phyloP scores from a whole-genome alignment of 2,797 vertebrate genomes.

The Ctenopoma multispine region DNA sequence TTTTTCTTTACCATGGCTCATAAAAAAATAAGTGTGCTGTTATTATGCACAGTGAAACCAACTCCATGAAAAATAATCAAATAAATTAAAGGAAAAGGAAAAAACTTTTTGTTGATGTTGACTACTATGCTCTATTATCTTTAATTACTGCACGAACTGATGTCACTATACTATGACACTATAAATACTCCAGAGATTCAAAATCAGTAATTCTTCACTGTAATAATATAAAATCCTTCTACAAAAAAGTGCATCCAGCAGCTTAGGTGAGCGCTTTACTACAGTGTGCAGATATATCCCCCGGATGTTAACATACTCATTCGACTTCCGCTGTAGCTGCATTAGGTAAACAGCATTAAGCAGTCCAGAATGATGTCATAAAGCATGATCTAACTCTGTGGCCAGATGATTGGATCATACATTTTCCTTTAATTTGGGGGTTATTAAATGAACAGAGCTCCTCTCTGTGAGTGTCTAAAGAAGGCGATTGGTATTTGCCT shows the following conservation, averaged over 20 bases:
- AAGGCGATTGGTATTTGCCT: constrained; percentile 70
- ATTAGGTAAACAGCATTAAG: constrained; percentile 73
- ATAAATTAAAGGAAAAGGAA: constrained; percentile 46
- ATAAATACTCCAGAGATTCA: constrained; percentile 13
- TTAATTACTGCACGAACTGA: constrained; percentile 12
- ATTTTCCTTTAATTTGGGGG: constrained; percentile 85
- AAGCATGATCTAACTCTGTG: constrained; percentile 84
- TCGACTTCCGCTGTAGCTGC: constrained; percentile 72
- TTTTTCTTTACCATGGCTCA: constrained; percentile 58
- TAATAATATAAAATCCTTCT: constrained; percentile 12
- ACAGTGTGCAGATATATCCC: constrained; percentile 49
- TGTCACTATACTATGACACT: constrained; percentile 16
- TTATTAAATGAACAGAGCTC: constrained; percentile 84
- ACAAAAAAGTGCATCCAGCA: constrained; percentile 13
- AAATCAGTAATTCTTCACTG: neutral
- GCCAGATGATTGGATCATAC: constrained; percentile 85
- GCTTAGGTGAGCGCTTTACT: constrained; percentile 1
- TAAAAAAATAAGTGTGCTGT: constrained; percentile 66
- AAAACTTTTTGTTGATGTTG: constrained; percentile 37
- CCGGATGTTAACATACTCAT: constrained; percentile 66
- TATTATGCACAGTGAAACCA: constrained; percentile 64
- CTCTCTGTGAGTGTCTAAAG: constrained; percentile 74
- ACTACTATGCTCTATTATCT: constrained; percentile 18
- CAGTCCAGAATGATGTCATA: constrained; percentile 84
- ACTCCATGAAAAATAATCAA: constrained; percentile 62